Conservation (phyloP, 2,113 vertebrate genomes). For the Cynopterus brachyotis region DNA sequence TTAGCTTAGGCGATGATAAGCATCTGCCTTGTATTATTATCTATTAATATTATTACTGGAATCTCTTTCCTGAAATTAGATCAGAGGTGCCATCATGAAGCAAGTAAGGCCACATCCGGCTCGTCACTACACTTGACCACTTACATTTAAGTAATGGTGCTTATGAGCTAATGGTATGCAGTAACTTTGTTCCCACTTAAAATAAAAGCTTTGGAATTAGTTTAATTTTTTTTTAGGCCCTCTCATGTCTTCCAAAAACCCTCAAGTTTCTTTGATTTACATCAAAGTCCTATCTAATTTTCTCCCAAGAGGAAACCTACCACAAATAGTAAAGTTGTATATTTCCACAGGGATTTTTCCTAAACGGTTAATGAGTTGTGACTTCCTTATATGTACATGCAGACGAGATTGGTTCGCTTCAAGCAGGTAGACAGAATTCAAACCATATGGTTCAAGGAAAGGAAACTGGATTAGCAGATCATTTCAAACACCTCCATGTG, state of each 20-base stretch:
- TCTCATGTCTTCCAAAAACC: conserved; percentile 14
- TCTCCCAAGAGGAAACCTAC: conserved; percentile 70
- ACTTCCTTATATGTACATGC: conserved; percentile 79
- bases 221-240: neutral
- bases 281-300: conserved; percentile 70
- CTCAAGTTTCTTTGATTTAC: conserved; percentile 64
- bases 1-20: neutral
- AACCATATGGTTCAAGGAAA: conserved; percentile 78
- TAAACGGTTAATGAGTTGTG: conserved; percentile 84
- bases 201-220: conserved; percentile 27
- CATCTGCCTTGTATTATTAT: neutral
- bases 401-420: conserved; percentile 58
- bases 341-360: conserved; percentile 79
- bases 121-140: neutral
- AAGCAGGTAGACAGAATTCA: conserved; percentile 81
- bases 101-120: neutral
- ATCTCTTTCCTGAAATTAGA: neutral
- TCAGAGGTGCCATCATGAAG: neutral
- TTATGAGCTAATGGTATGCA: neutral
- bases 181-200: neutral
- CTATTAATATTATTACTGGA: neutral
- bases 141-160: neutral
- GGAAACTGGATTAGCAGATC: conserved; percentile 77
- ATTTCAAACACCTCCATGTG: conserved; percentile 73
- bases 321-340: conserved; percentile 60